These are phyloP conservation scores for Ceraclea dissimilis DNA, from an alignment of 2,888 invertebrate genomes.

Conservation along the genomic window DNA sequence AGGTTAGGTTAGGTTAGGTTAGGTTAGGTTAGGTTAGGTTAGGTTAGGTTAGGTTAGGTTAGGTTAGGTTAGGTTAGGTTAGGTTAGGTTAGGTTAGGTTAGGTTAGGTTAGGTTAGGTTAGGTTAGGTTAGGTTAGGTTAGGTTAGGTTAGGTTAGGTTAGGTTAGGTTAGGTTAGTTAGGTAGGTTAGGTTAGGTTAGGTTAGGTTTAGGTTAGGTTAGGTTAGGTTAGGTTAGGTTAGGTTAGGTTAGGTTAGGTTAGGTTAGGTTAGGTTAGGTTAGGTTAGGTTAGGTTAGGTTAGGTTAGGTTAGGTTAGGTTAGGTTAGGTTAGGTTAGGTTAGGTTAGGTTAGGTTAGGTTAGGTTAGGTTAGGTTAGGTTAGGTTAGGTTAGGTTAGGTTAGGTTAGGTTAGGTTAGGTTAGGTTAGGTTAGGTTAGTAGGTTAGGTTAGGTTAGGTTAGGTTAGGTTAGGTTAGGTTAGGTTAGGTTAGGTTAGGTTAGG, in stretches of 20 bases:
- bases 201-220: slow-evolving; percentile 3
- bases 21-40: slow-evolving; percentile 3
- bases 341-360: slow-evolving; percentile 3
- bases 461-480: slow-evolving; percentile 26
- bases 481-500: slow-evolving; percentile 25
- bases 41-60: slow-evolving; percentile 3
- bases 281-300: slow-evolving; percentile 3
- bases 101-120: slow-evolving; percentile 3
- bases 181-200: slow-evolving; percentile 2
- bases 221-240: slow-evolving; percentile 3
- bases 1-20: slow-evolving; percentile 3
- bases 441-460: slow-evolving; percentile 27
- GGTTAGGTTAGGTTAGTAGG: slow-evolving; percentile 27
- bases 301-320: slow-evolving; percentile 3
- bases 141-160: slow-evolving; percentile 3
- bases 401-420: slow-evolving; percentile 3
- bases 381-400: slow-evolving; percentile 3
- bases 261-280: slow-evolving; percentile 3
- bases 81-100: slow-evolving; percentile 3
- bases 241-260: slow-evolving; percentile 3
- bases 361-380: slow-evolving; percentile 3
- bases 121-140: slow-evolving; percentile 3
- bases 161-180: slow-evolving; percentile 1
- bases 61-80: slow-evolving; percentile 3
- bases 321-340: slow-evolving; percentile 2